Percentiles rank a stretch among this genome's conserved stretches.
phyloP scores from a whole-genome alignment of 92 coral and sea anemone genomes.

The Epizoanthus illoricatus region DNA sequence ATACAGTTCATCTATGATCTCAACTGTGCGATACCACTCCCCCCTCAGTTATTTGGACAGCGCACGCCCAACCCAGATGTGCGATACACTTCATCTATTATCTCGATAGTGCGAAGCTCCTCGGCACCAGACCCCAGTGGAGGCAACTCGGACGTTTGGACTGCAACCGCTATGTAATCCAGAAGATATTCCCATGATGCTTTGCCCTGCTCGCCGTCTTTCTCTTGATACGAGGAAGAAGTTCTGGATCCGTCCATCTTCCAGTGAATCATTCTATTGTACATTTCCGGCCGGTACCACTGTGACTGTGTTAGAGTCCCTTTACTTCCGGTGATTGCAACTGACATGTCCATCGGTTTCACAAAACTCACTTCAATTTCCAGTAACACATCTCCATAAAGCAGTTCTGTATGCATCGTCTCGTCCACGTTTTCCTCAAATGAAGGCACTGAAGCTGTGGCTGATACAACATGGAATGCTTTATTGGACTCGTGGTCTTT shows the following conservation, averaged over 20 bases:
- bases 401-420: constrained; percentile 4
- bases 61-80: background rate
- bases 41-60: background rate
- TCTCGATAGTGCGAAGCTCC: constrained; percentile 19
- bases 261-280: constrained; percentile 7
- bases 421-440: constrained; percentile 19
- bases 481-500: background rate
- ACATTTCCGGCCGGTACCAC: constrained; percentile 31
- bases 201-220: background rate
- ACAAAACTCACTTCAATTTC: constrained; percentile 26
- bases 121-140: constrained; percentile 10
- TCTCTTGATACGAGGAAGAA: background rate
- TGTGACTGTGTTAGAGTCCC: constrained; percentile 22
- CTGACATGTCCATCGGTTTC: constrained; percentile 14
- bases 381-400: constrained; percentile 2
- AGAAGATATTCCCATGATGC: constrained; percentile 19
- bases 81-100: constrained; percentile 10
- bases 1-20: constrained; percentile 13
- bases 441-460: constrained; percentile 17
- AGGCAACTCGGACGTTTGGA: background rate
- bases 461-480: constrained; percentile 4
- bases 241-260: background rate
- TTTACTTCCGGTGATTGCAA: background rate
- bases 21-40: constrained; percentile 2
- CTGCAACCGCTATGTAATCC: constrained; percentile 6